Percentiles rank a stretch among this genome's conserved stretches.
These are phyloP conservation scores for Heterodera filipjevi DNA, from an alignment of 2,888 invertebrate species.

Conservation along the genomic window DNA sequence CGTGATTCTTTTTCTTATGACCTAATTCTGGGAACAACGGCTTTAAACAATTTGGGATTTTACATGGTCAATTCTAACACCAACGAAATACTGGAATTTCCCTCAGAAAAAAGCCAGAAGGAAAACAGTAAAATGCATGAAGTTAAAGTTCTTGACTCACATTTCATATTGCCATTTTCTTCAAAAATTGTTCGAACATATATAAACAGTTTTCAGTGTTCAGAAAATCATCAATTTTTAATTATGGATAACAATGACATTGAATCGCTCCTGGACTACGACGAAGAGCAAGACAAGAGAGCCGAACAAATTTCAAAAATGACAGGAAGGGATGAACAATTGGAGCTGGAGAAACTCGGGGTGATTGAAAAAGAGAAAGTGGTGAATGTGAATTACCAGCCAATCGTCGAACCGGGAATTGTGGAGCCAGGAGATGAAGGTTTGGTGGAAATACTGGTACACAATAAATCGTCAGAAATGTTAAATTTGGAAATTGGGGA, in stretches of 20 bases:
- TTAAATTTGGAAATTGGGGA: no score
- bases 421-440: no score
- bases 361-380: no score
- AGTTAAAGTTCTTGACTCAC: background rate
- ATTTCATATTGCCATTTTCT: background rate
- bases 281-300: no score
- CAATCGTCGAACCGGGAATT: no score
- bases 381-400: no score
- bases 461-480: no score
- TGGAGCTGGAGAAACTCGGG: no score
- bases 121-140: background rate
- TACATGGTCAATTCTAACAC: background rate
- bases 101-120: background rate
- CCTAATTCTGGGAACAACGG: background rate
- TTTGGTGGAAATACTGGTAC: no score
- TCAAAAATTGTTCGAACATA: background rate
- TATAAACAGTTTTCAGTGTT: background rate
- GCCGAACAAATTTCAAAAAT: no score
- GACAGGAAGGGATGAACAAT: no score
- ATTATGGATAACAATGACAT: background rate
- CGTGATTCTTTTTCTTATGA: background rate
- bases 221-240: background rate
- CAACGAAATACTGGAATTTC: background rate
- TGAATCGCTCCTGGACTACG: background rate
- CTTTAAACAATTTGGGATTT: background rate